phyloP scores from a whole-genome alignment of 2,797 vertebrate species.

The Lacerta viridis region DNA sequence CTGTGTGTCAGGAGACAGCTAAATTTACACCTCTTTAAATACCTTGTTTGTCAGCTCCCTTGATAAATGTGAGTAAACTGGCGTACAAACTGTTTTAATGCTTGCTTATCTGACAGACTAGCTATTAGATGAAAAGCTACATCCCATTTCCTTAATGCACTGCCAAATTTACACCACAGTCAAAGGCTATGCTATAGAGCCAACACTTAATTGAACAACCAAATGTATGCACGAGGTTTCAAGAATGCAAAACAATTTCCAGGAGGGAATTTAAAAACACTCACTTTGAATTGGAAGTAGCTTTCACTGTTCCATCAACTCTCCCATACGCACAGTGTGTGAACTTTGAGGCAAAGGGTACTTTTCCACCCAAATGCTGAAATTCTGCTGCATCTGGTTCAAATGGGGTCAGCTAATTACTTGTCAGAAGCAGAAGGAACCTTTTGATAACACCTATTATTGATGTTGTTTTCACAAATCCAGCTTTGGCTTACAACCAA shows the following conservation, averaged over 20 bases:
- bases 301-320: slow-evolving; percentile 31
- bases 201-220: slow-evolving; percentile 28
- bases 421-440: slow-evolving; percentile 71
- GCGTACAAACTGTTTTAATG: slow-evolving; percentile 49
- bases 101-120: slow-evolving; percentile 54
- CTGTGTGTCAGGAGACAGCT: slow-evolving; percentile 27
- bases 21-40: slow-evolving; percentile 61
- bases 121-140: slow-evolving; percentile 47
- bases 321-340: slow-evolving; percentile 53
- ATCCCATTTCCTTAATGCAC: slow-evolving; percentile 58
- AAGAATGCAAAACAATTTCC: slow-evolving; percentile 62
- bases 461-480: slow-evolving; percentile 74
- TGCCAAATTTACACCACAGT: slow-evolving; percentile 51
- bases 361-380: slow-evolving; percentile 51
- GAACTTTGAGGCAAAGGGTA: slow-evolving; percentile 56
- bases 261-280: slow-evolving; percentile 55
- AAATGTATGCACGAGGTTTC: slow-evolving; percentile 45
- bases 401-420: slow-evolving; percentile 69
- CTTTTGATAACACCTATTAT: slow-evolving; percentile 73
- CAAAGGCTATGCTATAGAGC: slow-evolving; percentile 8
- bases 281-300: slow-evolving; percentile 51
- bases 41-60: slow-evolving; percentile 37
- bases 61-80: slow-evolving; percentile 53
- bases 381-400: slow-evolving; percentile 56
- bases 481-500: slow-evolving; percentile 48